A percentile compares a stretch with the other conserved stretches of the same genome.
Evolutionary conservation across 2,797 vertebrate species (phyloP).

Genomic region (Sebastes miniatus): DNA sequence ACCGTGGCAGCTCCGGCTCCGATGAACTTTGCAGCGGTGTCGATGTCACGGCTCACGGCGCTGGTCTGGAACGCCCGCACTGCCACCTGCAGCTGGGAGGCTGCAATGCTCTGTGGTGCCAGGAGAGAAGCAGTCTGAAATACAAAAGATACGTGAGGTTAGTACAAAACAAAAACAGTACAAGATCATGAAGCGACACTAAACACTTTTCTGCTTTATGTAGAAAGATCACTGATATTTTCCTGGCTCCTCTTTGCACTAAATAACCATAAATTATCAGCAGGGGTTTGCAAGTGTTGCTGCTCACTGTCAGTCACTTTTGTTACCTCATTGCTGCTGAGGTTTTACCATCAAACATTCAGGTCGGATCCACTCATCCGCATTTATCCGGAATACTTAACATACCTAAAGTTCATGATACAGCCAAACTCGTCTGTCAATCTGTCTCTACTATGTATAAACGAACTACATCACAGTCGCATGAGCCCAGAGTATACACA

Average conservation of each 20-base stretch:
- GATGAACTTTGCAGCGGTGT: constrained; percentile 98
- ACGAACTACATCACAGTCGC: no score
- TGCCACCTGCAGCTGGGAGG: constrained; percentile 74
- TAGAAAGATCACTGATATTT: neutral
- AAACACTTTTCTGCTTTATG: neutral
- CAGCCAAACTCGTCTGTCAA: neutral
- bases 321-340: neutral
- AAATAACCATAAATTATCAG: neutral
- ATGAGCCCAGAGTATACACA: no score
- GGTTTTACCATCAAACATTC: neutral
- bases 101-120: constrained; percentile 58
- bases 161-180: neutral
- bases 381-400: neutral
- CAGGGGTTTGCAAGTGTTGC: neutral
- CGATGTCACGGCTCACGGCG: constrained; percentile 87
- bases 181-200: neutral
- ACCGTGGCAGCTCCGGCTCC: constrained; percentile 96
- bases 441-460: neutral
- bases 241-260: neutral
- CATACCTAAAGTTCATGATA: neutral
- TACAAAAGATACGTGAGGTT: neutral
- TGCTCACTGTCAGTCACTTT: neutral
- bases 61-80: constrained; percentile 87
- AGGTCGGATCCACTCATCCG: neutral
- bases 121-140: constrained; percentile 70